A percentile compares a stretch with the other conserved stretches of the same genome.
These are phyloP conservation scores for Hydrolagus colliei DNA, from an alignment of 2,797 vertebrate species.

Conservation along the genomic window DNA sequence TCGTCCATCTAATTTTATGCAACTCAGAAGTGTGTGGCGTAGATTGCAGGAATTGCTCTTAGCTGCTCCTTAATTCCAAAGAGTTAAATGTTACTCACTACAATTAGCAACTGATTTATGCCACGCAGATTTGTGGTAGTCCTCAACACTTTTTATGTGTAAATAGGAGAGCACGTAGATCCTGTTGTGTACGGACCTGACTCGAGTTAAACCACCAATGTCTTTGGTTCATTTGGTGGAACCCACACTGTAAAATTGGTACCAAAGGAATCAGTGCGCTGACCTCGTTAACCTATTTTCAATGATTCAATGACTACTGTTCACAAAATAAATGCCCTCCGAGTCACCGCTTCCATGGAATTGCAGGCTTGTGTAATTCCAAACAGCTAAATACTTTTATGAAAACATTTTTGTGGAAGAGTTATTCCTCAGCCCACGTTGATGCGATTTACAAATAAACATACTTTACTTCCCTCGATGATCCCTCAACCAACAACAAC, in stretches of 20 bases:
- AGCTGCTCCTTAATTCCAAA: not conserved
- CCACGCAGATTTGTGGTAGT: not conserved
- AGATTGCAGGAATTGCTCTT: not conserved
- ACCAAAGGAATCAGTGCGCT: not conserved
- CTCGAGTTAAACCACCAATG: not conserved
- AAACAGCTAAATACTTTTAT: too few species aligned
- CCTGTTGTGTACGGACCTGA: not conserved
- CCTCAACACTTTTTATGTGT: not conserved
- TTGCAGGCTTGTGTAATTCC: too few species aligned
- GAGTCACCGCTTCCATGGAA: too few species aligned
- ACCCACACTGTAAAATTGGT: not conserved
- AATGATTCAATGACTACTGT: too few species aligned
- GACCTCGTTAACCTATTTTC: too few species aligned
- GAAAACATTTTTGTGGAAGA: too few species aligned
- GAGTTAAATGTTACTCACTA: not conserved
- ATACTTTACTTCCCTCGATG: too few species aligned
- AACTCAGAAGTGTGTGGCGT: not conserved
- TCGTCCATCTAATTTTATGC: too few species aligned
- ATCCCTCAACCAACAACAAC: too few species aligned
- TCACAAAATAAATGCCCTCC: too few species aligned
- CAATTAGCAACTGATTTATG: not conserved
- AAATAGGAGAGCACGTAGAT: not conserved
- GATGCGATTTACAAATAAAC: too few species aligned
- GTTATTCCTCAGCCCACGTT: too few species aligned
- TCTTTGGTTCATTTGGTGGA: not conserved